A percentile compares a stretch with the other conserved stretches of the same genome.
These are phyloP conservation scores for Scaptodrosophila latifasciaeformis DNA, from an alignment of 2,888 invertebrate genomes.

Conservation along the genomic window DNA sequence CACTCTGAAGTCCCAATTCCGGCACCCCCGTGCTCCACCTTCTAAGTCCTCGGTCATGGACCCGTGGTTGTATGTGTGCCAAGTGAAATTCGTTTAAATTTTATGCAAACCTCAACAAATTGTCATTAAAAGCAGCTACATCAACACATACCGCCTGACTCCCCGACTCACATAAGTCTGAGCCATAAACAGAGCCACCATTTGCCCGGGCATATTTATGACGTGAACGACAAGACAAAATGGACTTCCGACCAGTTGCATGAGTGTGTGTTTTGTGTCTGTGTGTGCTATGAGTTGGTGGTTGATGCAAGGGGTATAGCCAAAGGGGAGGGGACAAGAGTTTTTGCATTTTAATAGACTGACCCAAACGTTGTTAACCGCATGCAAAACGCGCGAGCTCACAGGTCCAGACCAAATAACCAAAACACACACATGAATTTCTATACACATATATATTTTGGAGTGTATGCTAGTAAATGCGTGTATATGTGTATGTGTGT, in stretches of 20 bases:
- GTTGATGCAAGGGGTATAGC: conserved; percentile 13
- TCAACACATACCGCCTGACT: conserved; percentile 11
- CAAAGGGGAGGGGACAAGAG: not conserved
- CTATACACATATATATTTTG: conserved; percentile 5
- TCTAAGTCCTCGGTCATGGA: not conserved
- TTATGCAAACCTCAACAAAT: conserved; percentile 63
- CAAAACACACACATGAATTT: conserved; percentile 35
- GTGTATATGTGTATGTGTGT: conserved; percentile 18
- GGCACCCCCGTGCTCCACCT: not conserved
- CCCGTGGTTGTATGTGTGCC: conserved; percentile 40
- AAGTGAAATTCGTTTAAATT: conserved; percentile 57
- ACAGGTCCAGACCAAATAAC: not conserved
- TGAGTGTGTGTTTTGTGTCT: not conserved
- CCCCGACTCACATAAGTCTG: conserved; percentile 21
- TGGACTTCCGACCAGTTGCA: conserved; percentile 58
- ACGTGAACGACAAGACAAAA: conserved; percentile 69
- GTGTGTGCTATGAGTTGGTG: not conserved
- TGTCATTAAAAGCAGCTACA: conserved; percentile 59
- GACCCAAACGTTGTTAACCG: conserved; percentile 62
- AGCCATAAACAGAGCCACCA: conserved; percentile 57
- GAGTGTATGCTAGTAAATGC: conserved; percentile 4
- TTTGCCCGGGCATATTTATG: conserved; percentile 60
- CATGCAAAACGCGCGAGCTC: conserved; percentile 52
- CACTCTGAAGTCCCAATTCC: not conserved
- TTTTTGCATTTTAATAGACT: conserved; percentile 69